phyloP scores from a whole-genome alignment of 2,113 vertebrate species.

The Eurystomus gularis region DNA sequence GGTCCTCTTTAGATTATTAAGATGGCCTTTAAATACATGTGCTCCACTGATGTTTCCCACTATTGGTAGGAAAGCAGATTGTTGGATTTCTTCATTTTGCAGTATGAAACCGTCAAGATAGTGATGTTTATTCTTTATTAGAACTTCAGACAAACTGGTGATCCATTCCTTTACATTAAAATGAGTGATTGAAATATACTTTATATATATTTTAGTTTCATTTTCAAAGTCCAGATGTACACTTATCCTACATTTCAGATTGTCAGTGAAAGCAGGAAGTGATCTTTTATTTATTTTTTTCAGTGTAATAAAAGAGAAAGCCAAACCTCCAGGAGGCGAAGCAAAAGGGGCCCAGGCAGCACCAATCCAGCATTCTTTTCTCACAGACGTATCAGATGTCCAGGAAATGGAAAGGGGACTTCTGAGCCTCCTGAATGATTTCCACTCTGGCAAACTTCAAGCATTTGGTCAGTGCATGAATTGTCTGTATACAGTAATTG shows the following conservation, averaged over 20 bases:
- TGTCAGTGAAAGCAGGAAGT: background rate
- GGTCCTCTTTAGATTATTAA: background rate
- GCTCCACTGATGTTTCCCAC: background rate
- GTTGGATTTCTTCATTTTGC: background rate
- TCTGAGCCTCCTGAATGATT: conserved; percentile 94
- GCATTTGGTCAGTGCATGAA: conserved; percentile 84
- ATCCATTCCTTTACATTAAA: background rate
- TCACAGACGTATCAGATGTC: conserved; percentile 96
- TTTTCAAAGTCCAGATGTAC: background rate
- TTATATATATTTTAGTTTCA: background rate
- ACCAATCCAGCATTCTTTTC: conserved; percentile 91
- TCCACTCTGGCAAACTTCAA: conserved; percentile 97
- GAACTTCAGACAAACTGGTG: background rate
- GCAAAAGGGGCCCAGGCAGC: conserved; percentile 80
- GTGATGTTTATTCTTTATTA: background rate
- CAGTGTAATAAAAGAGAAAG: conserved; percentile 87
- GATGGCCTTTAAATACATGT: too few relatives aligned
- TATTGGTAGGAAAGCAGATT: background rate
- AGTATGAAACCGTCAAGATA: background rate
- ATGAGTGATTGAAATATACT: background rate
- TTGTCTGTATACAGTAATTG: background rate
- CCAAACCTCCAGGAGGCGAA: conserved; percentile 78
- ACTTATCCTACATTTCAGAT: background rate
- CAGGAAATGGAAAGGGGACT: conserved; percentile 98
- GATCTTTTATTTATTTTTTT: background rate